Evolutionary conservation across 2,113 vertebrate species (phyloP).

Genomic region (Calidris pugnax): DNA sequence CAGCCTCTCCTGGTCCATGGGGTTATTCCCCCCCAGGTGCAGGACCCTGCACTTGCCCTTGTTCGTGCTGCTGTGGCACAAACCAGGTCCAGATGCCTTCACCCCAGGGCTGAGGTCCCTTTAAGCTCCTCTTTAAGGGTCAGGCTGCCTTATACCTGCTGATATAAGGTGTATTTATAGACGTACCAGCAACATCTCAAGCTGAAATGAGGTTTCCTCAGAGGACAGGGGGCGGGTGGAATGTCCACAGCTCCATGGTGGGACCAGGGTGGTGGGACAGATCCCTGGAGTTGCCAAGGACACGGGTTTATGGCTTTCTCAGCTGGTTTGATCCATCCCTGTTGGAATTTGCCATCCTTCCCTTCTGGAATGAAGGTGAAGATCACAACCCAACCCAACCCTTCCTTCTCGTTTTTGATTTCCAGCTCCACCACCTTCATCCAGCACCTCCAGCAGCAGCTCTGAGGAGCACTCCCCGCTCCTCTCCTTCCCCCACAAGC

Average conservation of each 20-base stretch:
- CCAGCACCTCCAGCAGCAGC: constrained; percentile 51
- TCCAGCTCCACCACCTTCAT: background rate
- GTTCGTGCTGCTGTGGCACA: no score
- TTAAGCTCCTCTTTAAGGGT: background rate
- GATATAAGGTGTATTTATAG: no score
- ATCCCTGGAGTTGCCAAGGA: background rate
- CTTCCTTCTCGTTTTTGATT: background rate
- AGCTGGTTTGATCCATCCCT: background rate
- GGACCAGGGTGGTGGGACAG: background rate
- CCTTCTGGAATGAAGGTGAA: background rate
- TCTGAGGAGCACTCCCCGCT: constrained; percentile 75
- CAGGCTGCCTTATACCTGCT: background rate
- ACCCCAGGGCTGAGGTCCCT: background rate
- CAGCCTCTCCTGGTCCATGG: no score
- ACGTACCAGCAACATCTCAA: no score
- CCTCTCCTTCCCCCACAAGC: constrained; percentile 52
- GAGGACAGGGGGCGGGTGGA: background rate
- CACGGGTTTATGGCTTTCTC: background rate
- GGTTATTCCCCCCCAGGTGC: no score
- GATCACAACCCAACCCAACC: background rate
- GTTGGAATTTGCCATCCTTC: background rate
- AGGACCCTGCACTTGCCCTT: no score
- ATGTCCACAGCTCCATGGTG: background rate
- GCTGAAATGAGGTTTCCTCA: background rate
- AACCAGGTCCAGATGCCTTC: background rate